Evolutionary conservation across 2,888 invertebrate genomes (phyloP), one percentile per base, ranked within the genome.

Genomic region (Apotomis betuletana): DNA sequence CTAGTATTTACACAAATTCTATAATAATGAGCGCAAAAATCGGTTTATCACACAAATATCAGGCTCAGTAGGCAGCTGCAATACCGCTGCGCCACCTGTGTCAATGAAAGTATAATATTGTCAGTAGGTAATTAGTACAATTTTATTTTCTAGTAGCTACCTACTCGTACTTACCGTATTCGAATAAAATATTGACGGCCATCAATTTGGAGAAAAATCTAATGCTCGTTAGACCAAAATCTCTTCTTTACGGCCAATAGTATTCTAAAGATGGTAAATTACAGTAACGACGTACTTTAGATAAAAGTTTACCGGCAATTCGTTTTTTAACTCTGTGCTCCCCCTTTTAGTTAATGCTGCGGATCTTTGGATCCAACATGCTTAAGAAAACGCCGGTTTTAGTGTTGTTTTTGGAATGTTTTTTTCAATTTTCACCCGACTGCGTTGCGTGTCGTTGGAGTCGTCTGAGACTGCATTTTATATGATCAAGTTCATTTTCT

Each of bases 281-380:
- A 71, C 71, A 52, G 38, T 71, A 71, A 71, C 71, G 71, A 71
- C 67, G 71, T 71, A 57, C 71, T 71, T 71, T 67, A 71, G 71
- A 71, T 71, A 71, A 71, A 61, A 71, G 61, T 71, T 67, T 36
- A 67, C 71, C 46, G 59, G 57, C 70, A 57, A 57, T 67, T 62
- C 60, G 49, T 67, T 71, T 67, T 71, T 67, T 61, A 52, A 67
- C 67, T 67, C 54, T 44, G 49, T 49, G 12, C 15, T 58, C 13
- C 61, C 15, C 49, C 61, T 8, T 67, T 71, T 61, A 57, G 55
- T 61, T 61, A 57, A 49, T 15, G 46, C 38, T 38, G 27, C 36
- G 49, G 55, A 51, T 67, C 38, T 60, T 71, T 44, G 6, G 36
- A 38, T 62, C 9, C 49, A 61, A 12, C 41, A 57, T 8, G 61